Conservation (phyloP, 2,113 vertebrate species). For the Forbesichthys papilliferus region DNA sequence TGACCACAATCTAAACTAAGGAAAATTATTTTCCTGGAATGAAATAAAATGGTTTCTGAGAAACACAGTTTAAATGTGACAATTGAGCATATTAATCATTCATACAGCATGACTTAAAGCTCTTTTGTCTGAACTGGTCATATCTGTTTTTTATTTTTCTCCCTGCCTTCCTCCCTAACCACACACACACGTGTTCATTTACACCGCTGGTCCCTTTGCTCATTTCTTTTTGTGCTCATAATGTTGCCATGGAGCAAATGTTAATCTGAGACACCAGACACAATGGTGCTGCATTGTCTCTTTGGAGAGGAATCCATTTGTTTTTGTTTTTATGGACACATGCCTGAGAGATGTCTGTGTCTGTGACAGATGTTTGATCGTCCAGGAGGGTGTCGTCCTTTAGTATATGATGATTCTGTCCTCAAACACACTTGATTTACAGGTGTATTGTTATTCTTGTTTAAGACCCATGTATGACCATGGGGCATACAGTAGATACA, state of each 20-base stretch:
- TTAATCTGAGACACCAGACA: neutral
- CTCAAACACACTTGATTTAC: slow-evolving; percentile 59
- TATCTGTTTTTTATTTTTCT: no score
- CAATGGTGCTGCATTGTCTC: slow-evolving; percentile 9
- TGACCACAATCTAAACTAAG: slow-evolving; percentile 7
- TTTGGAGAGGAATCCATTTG: slow-evolving; percentile 4
- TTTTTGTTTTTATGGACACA: slow-evolving; percentile 21
- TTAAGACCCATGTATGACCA: slow-evolving; percentile 44
- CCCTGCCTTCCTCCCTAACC: no score
- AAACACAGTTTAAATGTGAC: slow-evolving; percentile 48
- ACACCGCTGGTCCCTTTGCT: neutral
- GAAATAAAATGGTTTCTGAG: slow-evolving; percentile 36
- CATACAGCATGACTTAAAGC: slow-evolving; percentile 31
- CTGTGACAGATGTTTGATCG: slow-evolving; percentile 13
- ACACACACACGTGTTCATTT: neutral
- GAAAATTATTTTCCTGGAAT: neutral
- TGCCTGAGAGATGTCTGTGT: slow-evolving; percentile 25
- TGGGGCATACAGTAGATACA: slow-evolving; percentile 13
- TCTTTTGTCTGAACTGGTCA: no score
- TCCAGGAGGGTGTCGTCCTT: slow-evolving; percentile 22
- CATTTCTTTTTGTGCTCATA: neutral
- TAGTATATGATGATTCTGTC: slow-evolving; percentile 15
- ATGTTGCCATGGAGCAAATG: neutral
- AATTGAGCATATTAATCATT: slow-evolving; percentile 67
- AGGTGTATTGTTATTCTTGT: slow-evolving; percentile 33